Evolutionary conservation across 2,113 vertebrate genomes (phyloP), one percentile per base, ranked within the genome.

Genomic region (Rhipidura dahli): DNA sequence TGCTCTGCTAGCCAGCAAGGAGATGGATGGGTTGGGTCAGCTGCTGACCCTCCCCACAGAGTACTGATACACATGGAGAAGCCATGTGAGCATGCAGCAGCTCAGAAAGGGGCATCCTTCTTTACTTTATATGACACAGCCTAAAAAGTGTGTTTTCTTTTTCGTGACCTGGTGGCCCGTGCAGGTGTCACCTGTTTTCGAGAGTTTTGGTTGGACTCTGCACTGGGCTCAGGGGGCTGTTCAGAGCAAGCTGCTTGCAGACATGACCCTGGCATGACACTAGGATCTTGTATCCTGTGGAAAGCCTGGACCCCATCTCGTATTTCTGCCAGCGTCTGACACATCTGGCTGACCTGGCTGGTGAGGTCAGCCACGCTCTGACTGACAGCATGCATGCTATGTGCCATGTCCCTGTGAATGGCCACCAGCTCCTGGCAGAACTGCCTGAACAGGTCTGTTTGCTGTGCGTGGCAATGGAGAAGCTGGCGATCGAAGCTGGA

Each of bases 381-480:
- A 68, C 97, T 23, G 6, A 98, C 35, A 21, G 89, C 63, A 16
- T 79, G 97, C 97, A 98, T 97, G 94, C 94, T 97, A 68, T 56
- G 56, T 22, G 98, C 96, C 97, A 98, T 95, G 96, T 97, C 97
- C 83, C 86, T 97, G 21, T 98, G 98, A 68, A 97, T 39, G 8
- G 97, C 91, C 94, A 98, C 94, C 94, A 98, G 97, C 96, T 98
- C 97, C 81, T 94, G 98, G 95, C 97, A 98, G 83, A 98, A 97
- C 60, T 94, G 97, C 89, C 76, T 97, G 76, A 98, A 93, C 57
- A 96, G 90, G 27, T 98, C 98, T 4, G 95, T 97, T 72, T 98
- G 98, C 82, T 98, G 98, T 0, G 23, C n/a, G 37, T 97, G 96
- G 78, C 83, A 75, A 31, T 97, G 96, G 57, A 98, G 97, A 47